These are phyloP conservation scores for Papilio gigon DNA, from an alignment of 2,888 invertebrate genomes.

Conservation along the genomic window DNA sequence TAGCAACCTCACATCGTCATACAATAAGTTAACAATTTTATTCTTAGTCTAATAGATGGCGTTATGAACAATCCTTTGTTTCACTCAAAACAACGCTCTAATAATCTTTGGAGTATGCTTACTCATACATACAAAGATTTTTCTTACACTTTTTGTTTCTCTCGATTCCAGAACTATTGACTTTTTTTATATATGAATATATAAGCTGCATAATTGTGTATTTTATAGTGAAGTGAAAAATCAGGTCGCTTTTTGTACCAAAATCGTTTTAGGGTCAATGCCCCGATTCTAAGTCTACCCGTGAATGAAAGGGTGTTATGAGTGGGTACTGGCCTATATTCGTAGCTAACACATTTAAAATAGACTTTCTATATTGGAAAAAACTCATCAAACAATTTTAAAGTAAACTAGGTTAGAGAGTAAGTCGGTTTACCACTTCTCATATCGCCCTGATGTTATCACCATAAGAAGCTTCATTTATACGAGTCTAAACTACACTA, in stretches of 20 bases:
- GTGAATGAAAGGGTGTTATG: conserved; percentile 21
- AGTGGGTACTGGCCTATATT: conserved; percentile 13
- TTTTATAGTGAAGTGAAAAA: conserved; percentile 19
- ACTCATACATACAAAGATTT: too few species aligned
- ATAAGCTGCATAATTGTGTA: neutral
- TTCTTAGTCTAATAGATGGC: too few species aligned
- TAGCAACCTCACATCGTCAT: too few species aligned
- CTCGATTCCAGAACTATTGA: neutral
- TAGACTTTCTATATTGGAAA: neutral
- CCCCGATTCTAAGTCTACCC: neutral
- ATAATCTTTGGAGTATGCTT: too few species aligned
- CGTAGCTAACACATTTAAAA: conserved; percentile 1
- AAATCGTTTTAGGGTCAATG: conserved; percentile 20
- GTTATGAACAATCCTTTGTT: too few species aligned
- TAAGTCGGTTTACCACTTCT: neutral
- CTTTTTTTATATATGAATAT: neutral
- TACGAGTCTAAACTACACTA: neutral
- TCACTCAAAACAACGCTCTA: too few species aligned
- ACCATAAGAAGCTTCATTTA: neutral
- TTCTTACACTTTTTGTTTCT: too few species aligned
- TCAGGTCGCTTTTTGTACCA: conserved; percentile 25
- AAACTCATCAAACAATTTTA: neutral
- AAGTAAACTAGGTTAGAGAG: neutral
- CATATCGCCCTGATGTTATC: neutral
- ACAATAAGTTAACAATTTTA: too few species aligned